Percentiles rank a stretch among this genome's conserved stretches.
Evolutionary conservation across 2,797 vertebrate genomes (phyloP).

Genomic region (Pipistrellus nathusii): DNA sequence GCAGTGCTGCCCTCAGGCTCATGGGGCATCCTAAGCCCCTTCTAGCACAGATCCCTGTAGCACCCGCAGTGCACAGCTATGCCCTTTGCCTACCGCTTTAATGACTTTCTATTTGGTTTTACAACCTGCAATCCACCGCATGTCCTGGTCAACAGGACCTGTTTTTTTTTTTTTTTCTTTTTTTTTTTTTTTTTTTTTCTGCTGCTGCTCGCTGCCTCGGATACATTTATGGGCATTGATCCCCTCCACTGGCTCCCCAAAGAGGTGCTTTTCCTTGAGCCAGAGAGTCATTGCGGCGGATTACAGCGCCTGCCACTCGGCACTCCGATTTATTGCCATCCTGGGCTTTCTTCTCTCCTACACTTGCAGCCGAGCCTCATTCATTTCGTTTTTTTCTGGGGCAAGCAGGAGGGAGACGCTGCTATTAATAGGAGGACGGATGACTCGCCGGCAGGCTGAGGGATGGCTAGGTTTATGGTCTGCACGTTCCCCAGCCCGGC

Average conservation of each 20-base stretch:
- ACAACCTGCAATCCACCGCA: constrained; percentile 74
- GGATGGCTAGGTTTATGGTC: constrained; percentile 60
- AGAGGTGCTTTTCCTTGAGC: constrained; percentile 81
- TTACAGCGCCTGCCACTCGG: constrained; percentile 80
- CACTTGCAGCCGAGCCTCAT: constrained; percentile 73
- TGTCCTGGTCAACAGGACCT: constrained; percentile 75
- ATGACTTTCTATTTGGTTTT: constrained; percentile 81
- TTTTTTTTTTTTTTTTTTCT: constrained; percentile 74
- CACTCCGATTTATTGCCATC: constrained; percentile 74
- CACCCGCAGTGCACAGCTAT: neutral
- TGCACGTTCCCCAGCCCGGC: neutral
- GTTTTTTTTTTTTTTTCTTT: constrained; percentile 71
- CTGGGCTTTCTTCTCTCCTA: constrained; percentile 77
- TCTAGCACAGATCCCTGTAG: neutral
- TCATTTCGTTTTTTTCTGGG: constrained; percentile 82
- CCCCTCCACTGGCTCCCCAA: constrained; percentile 79
- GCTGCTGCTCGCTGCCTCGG: constrained; percentile 57
- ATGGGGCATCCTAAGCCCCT: neutral
- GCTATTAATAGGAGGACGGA: constrained; percentile 78
- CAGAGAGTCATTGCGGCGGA: constrained; percentile 68
- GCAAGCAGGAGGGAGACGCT: constrained; percentile 67
- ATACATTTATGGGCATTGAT: constrained; percentile 81
- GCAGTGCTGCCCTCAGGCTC: constrained; percentile 38
- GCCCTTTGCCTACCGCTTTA: constrained; percentile 70
- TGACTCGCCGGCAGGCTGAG: constrained; percentile 38